These are phyloP conservation scores for Molorchus minor DNA, from an alignment of 2,888 invertebrate genomes.

Conservation along the genomic window DNA sequence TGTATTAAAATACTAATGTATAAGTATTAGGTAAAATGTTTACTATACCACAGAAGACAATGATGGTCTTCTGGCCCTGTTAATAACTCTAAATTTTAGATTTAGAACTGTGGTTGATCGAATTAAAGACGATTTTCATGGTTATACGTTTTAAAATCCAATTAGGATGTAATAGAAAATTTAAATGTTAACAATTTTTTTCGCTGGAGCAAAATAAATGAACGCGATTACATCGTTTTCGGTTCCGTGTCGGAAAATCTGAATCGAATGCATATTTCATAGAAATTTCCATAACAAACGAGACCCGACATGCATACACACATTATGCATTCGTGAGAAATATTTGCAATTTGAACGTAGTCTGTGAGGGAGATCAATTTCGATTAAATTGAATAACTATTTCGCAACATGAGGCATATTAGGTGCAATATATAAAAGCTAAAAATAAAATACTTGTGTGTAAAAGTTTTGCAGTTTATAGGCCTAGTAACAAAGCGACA, in stretches of 20 bases:
- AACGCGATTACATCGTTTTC: constrained; percentile 8
- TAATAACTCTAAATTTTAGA: no score
- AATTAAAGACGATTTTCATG: no score
- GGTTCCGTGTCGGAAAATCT: constrained; percentile 41
- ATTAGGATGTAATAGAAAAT: not conserved
- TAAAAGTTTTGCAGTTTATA: no score
- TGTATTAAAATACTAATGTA: no score
- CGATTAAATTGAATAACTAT: constrained; percentile 22
- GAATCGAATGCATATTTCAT: constrained; percentile 49
- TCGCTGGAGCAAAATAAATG: constrained; percentile 2
- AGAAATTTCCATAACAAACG: constrained; percentile 49
- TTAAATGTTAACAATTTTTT: not conserved
- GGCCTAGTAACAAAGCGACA: no score
- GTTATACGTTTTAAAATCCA: not conserved
- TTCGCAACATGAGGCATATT: not conserved
- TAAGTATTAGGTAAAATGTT: no score
- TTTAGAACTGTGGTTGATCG: no score
- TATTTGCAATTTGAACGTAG: constrained; percentile 37
- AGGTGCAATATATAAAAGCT: no score
- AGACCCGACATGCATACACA: constrained; percentile 48
- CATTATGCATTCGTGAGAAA: constrained; percentile 34
- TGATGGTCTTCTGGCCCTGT: no score
- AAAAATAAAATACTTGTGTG: no score
- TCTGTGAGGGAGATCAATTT: constrained; percentile 28
- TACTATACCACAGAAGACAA: no score